A percentile compares a stretch with the other conserved stretches of the same genome.
Evolutionary conservation across 2,113 vertebrate genomes (phyloP).

Genomic region (Prochilodus magdalenae): DNA sequence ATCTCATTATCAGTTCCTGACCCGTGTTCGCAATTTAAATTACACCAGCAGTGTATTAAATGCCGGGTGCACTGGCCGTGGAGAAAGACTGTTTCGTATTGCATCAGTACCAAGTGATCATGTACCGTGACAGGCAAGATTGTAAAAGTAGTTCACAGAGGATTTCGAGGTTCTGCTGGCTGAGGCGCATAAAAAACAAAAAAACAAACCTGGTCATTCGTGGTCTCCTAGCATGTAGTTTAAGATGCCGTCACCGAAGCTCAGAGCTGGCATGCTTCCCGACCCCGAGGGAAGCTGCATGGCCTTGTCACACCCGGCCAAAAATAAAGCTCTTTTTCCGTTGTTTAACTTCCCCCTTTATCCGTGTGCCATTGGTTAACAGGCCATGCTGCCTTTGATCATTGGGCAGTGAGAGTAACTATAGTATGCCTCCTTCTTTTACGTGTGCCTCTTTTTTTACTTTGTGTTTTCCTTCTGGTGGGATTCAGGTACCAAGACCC

Average conservation of each 20-base stretch:
- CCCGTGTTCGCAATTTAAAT: slow-evolving; percentile 18
- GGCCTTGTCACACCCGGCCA: not conserved
- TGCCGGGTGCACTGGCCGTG: not conserved
- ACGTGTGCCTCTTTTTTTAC: slow-evolving; percentile 8
- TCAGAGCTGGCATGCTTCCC: not conserved
- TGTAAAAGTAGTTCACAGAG: slow-evolving; percentile 11
- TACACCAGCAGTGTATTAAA: slow-evolving; percentile 24
- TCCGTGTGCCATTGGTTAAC: not conserved
- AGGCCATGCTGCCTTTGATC: not conserved
- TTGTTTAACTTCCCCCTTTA: not conserved
- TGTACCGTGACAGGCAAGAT: not conserved
- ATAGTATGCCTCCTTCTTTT: not conserved
- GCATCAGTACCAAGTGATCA: not conserved
- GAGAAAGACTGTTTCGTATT: not conserved
- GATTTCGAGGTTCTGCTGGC: not conserved
- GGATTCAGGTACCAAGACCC: slow-evolving; percentile 86
- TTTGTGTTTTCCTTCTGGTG: not conserved
- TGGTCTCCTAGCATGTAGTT: not conserved
- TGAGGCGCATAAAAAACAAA: not conserved
- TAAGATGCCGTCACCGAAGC: not conserved
- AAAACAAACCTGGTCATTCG: not conserved
- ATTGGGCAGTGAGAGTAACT: not conserved
- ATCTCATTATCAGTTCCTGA: slow-evolving; percentile 34
- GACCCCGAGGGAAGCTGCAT: not conserved
- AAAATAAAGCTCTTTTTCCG: not conserved